Percentiles rank a stretch among this genome's conserved stretches.
phyloP scores from a whole-genome alignment of 2,888 invertebrate species.

The Cremastinae sp. region DNA sequence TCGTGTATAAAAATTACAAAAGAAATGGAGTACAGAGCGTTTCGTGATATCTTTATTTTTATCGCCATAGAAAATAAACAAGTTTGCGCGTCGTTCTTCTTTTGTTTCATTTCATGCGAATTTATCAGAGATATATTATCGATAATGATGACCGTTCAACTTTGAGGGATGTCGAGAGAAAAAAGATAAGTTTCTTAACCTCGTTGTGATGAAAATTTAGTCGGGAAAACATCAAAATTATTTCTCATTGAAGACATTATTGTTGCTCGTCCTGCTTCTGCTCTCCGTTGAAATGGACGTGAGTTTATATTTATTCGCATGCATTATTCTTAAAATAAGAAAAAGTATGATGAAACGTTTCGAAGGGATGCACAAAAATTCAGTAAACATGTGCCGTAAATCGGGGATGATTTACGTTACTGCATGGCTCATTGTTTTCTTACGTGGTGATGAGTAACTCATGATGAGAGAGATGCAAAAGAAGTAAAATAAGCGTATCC shows the following conservation, averaged over 20 bases:
- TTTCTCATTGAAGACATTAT: not conserved
- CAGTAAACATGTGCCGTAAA: not conserved
- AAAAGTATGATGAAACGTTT: slow-evolving; percentile 2
- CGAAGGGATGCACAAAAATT: not conserved
- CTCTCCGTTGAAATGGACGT: slow-evolving; percentile 38
- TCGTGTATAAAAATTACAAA: too few species aligned
- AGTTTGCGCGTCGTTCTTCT: too few species aligned
- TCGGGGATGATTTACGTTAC: slow-evolving; percentile 11
- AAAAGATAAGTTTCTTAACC: too few species aligned
- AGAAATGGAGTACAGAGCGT: too few species aligned
- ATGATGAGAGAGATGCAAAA: not conserved
- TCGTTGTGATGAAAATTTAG: too few species aligned
- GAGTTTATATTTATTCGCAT: slow-evolving; percentile 6
- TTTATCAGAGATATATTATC: too few species aligned
- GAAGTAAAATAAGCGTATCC: not conserved
- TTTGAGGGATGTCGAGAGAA: too few species aligned
- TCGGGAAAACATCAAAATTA: not conserved
- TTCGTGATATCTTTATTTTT: too few species aligned
- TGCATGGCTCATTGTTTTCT: not conserved
- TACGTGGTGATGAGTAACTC: not conserved
- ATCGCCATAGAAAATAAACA: too few species aligned
- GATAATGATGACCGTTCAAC: too few species aligned
- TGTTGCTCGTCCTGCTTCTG: not conserved
- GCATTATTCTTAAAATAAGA: slow-evolving; percentile 13
- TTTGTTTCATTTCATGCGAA: too few species aligned